Base-by-base conservation (phyloP, 2,888 invertebrate species). In the Macrophya alboannulata region DNA sequence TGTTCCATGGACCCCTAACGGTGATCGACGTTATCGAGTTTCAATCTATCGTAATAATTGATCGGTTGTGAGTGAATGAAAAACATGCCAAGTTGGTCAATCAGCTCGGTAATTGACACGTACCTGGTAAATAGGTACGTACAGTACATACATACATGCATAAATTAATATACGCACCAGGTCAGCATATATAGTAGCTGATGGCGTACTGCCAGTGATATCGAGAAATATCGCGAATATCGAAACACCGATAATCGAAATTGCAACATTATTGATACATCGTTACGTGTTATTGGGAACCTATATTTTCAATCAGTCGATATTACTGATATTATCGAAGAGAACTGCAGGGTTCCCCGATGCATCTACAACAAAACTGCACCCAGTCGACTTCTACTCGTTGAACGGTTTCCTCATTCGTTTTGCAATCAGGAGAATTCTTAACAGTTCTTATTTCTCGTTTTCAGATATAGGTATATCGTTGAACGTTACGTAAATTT, bases 301-400 rank as follows among this genome's bases (percentile, higher is more conserved):
- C 81, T 81, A 81, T 81, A 81, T 62, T 81, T 81, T 59, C 81
- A 81, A 81, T 81, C 59, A 81, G 81, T 81, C 62, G 81, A 81
- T 81, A 81, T 81, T 81, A 81, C 81, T 15, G 62, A 81, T 81
- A 62, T 81, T 81, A 81, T 62, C 17, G 55, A 77, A 77, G 77
- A 55, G 31, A 25, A 37, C 25, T 31, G n/a, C n/a, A n/a, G n/a
- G n/a, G n/a, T 45, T 48, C 45, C 74, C 31, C 5, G 31, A 37
- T 68, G 31, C 68, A 37, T 25, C 68, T 25, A 10, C 31, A 37
- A 68, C 37, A 37, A 48, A 48, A 68, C 68, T 68, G 68, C 68
- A 68, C 37, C 68, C 2, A 25, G 37, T 68, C 15, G 31, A n/a
- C n/a, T 68, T 68, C 68, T 12, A 15, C 6, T 68, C 37, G 37